Evolutionary conservation across 2,113 vertebrate species (phyloP), one percentile per base, ranked within the genome.

Genomic region (Paedocypris sp.): DNA sequence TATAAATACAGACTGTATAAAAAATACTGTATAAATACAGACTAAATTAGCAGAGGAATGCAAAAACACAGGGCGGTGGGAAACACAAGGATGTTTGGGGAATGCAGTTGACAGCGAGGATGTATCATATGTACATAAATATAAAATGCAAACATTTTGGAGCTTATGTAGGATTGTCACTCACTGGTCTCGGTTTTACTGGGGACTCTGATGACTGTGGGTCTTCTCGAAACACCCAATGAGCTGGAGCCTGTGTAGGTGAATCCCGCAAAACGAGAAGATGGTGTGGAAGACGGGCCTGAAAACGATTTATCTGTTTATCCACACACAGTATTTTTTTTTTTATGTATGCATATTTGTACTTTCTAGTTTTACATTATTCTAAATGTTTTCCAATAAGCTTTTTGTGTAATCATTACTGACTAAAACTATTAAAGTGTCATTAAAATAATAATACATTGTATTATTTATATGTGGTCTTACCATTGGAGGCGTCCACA

Each of bases 181-280:
- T 83, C 38, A 86, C 83, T 13, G 62, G 83, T 89, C 47, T 52
- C 78, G 0, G 80, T 67, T 79, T 82, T 89, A 74, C 87, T 85
- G 71, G 91, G 86, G 31, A 97, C 91, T 70, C 89, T 82, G 74
- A 99, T 99, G 69, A 92, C 91, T 52, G 95, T 98, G 33, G 94
- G 94, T 71, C 92, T 94, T 57, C 84, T 84, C 18, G 75, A 68
- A 26, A 81, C 1, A 54, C 68, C 72, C 25, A 58, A 74, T 56
- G 59, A 61, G 5, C 18, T 61, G 66, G 73, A 5, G 68, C 81
- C 72, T 58, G 16, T 3, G 63, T 41, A 48, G 66, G 65, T 70
- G 56, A 32, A 51, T 54, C 82, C 77, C 66, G 71, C 79, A 60
- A 54, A 71, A 33, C 62, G 52, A 32, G 79, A 79, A 16, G 70